Evolutionary conservation across 2,113 vertebrate species (phyloP), one percentile per base, ranked within the genome.

Genomic region (Struthio camelus): DNA sequence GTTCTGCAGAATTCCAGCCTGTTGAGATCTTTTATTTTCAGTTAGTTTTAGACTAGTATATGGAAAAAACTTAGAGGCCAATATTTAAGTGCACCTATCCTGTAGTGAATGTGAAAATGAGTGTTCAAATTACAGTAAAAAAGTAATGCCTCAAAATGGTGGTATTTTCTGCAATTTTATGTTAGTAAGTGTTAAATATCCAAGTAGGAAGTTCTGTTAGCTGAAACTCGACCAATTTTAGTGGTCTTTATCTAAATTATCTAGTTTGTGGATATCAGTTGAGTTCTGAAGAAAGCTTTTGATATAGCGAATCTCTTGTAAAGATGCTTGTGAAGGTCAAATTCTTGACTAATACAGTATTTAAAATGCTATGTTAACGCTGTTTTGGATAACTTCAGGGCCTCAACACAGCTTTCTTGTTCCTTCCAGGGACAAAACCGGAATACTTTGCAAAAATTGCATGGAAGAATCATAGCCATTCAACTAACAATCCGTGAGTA

Each of bases 381-480:
- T n/a, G 28, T 48, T 36, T 65, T 69, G 70, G 46, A 48, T 80
- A 94, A 94, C 80, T 17, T 62, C 14, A 79, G 25, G 40, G 40
- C 79, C 89, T 93, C 78, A 94, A 15, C 90, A 71, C 5, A 12
- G 10, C 30, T 89, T 94, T 7, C 48, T 81, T 96, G 65, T 28
- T 82, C 93, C 75, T 92, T 97, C 51, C 65, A 99, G 99, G 99
- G 59, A 99, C 99, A 64, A 99, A 98, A 96, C 95, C 97, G 64
- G 99, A 99, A 96, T 99, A 99, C 71, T 99, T 99, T 98, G 99
- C 99, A 25, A 99, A 99, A 98, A 99, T 99, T 96, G 99, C 99
- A 19, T 99, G 99, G 99, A 99, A 99, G 97, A 99, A 99, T 97
- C 99, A 99, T 97, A 99, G 98, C 44, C 99, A 99, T 98, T 99